Evolutionary conservation across 2,888 invertebrate genomes (phyloP), one percentile per base, ranked within the genome.

Genomic region (Lordiphosa andalusiaca): DNA sequence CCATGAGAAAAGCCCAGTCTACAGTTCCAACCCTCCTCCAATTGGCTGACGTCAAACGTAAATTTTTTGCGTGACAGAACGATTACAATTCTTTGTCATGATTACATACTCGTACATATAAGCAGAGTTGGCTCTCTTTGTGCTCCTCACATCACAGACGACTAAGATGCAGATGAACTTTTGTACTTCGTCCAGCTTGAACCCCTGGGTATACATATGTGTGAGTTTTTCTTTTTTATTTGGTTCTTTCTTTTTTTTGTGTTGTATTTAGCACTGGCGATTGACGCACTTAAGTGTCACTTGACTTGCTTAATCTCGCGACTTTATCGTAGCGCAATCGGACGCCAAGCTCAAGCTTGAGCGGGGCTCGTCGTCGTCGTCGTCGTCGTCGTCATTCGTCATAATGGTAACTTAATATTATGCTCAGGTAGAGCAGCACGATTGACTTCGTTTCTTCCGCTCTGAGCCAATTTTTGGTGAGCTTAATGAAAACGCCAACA

Each of bases 221-320:
- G 30, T 30, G 30, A 30, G 30, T 30, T 61, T 65, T 46, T 37
- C 51, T 50, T 21, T 50, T 21, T 52, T 36, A 12, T 54, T 33
- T 47, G 23, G 19, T 40, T 51, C 33, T 37, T 19, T 49, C 50
- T 40, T 53, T 40, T 46, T 67, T 48, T 54, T 67, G 1, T 16
- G 16, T 16, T 16, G 16, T 16, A 16, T 16, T 67, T 72, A 63
- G 46, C 48, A 53, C 61, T 50, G 60, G 25, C 71, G 68, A 77
- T 77, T 77, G 76, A 77, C 76, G 76, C 64, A 77, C 68, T 83
- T 83, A 68, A 68, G 61, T 73, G 84, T 83, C 84, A 70, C 81
- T 76, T 80, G 76, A 80, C 84, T 76, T 72, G 77, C 67, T 67
- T 77, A 83, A 77, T 77, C 76, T 77, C 60, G 81, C 84, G 73